phyloP scores from a whole-genome alignment of 2,113 vertebrate genomes.

The Meleagris gallopavo region DNA sequence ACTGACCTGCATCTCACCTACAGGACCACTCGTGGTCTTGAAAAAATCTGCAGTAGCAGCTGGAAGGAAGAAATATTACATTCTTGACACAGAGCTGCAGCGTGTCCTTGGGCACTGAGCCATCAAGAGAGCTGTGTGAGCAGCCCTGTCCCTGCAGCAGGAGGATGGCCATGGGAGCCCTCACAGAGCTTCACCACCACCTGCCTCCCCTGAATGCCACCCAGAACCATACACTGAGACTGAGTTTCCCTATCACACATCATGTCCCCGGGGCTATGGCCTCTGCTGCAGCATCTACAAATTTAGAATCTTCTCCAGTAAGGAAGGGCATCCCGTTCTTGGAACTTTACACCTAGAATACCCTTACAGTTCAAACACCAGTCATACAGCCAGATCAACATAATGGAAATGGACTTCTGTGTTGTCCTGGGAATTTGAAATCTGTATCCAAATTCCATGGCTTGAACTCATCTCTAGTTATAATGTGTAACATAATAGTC shows the following conservation, averaged over 20 bases:
- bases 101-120: not conserved
- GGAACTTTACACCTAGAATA: not conserved
- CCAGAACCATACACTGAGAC: not conserved
- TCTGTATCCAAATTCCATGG: not conserved
- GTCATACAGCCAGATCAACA: not conserved
- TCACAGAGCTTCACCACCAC: not conserved
- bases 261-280: not conserved
- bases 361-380: not conserved
- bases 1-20: not conserved
- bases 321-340: not conserved
- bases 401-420: not conserved
- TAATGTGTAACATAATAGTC: constrained; percentile 3
- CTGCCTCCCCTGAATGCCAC: not conserved
- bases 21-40: not conserved
- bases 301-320: not conserved
- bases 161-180: not conserved
- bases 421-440: not conserved
- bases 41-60: not conserved
- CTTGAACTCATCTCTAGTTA: constrained; percentile 4
- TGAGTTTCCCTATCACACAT: not conserved
- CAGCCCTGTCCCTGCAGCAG: not conserved
- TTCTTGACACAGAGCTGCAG: not conserved
- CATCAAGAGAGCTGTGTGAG: not conserved
- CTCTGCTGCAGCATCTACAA: not conserved
- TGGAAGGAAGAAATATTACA: not conserved